Evolutionary conservation across 2,113 vertebrate species (phyloP).

Genomic region (Myanophis thanlyinensis): DNA sequence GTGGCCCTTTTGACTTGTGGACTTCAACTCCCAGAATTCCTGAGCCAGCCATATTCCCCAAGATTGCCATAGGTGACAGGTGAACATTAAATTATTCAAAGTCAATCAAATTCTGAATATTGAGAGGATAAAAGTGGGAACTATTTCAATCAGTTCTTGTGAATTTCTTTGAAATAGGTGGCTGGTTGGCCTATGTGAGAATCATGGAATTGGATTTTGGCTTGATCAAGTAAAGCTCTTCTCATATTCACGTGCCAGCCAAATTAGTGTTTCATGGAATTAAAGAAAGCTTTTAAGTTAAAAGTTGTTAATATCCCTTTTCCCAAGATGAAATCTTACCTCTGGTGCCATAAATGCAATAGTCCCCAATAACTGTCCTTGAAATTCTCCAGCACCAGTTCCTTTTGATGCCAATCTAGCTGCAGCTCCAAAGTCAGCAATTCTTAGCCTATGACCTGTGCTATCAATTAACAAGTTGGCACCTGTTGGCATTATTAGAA

Average conservation of each 20-base stretch:
- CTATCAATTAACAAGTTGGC: slow-evolving; percentile 92
- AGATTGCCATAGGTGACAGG: neutral
- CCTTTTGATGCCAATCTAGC: slow-evolving; percentile 89
- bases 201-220: neutral
- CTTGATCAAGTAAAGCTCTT: neutral
- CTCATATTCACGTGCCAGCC: neutral
- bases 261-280: neutral
- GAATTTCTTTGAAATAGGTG: neutral
- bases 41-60: neutral
- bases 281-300: neutral
- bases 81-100: neutral
- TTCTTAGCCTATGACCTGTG: slow-evolving; percentile 87
- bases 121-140: neutral
- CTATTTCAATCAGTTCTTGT: neutral
- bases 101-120: neutral
- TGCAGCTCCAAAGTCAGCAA: slow-evolving; percentile 89
- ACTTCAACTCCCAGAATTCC: neutral
- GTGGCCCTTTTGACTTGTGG: neutral
- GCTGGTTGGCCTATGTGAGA: neutral
- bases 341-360: slow-evolving; percentile 93
- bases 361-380: slow-evolving; percentile 88
- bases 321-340: slow-evolving; percentile 68
- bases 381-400: slow-evolving; percentile 89
- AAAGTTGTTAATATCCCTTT: neutral
- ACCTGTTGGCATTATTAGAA: slow-evolving; percentile 71